Conservation (phyloP, 2,797 vertebrate genomes). For the Pyrocephalus nanus region DNA sequence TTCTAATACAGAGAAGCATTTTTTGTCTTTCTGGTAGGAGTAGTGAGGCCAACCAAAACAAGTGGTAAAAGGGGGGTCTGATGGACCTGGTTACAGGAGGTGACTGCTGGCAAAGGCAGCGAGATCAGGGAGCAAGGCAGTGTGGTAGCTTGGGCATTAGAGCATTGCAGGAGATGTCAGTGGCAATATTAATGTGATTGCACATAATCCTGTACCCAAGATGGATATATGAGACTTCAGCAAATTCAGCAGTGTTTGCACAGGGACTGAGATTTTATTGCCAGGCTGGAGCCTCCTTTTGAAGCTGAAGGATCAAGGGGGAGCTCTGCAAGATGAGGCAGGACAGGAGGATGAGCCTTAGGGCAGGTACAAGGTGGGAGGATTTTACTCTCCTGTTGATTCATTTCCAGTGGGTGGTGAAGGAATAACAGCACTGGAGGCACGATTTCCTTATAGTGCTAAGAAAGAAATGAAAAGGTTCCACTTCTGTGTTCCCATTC, state of each 20-base stretch:
- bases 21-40: not conserved
- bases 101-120: not conserved
- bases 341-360: not conserved
- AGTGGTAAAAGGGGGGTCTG: not conserved
- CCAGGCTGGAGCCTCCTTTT: not conserved
- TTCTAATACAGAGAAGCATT: not conserved
- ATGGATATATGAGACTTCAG: not conserved
- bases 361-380: fast-evolving
- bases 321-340: not conserved
- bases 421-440: not conserved
- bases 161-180: not conserved
- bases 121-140: not conserved
- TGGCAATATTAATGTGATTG: not conserved
- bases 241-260: not conserved
- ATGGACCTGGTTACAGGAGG: not conserved
- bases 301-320: not conserved
- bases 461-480: not conserved
- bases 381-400: not conserved
- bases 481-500: not conserved
- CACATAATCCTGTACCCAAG: no score
- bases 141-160: not conserved
- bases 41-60: not conserved
- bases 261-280: not conserved
- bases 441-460: not conserved
- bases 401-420: not conserved